These are phyloP conservation scores for Periophthalmus modestus DNA, from an alignment of 2,113 vertebrate genomes.

Conservation along the genomic window DNA sequence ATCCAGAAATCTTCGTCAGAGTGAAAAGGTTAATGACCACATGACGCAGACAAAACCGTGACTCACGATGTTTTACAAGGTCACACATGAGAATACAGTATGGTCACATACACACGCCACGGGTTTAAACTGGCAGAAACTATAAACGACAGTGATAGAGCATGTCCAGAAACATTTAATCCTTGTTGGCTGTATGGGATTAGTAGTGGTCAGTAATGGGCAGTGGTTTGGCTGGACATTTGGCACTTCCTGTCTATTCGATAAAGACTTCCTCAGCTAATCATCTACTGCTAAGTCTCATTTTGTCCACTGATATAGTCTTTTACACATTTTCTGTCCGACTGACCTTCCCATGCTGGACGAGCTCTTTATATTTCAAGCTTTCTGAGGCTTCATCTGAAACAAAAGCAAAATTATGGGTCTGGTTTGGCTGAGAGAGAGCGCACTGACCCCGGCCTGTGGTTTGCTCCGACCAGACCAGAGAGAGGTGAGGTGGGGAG, in stretches of 20 bases:
- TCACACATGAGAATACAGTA: constrained; percentile 20
- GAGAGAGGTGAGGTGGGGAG: constrained; percentile 77
- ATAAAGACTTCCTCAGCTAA: constrained; percentile 67
- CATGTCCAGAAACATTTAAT: constrained; percentile 50
- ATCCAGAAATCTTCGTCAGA: background rate
- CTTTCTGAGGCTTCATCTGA: constrained; percentile 78
- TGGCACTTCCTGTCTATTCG: constrained; percentile 67
- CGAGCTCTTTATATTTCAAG: constrained; percentile 77
- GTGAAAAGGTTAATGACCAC: constrained; percentile 22
- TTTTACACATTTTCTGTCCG: constrained; percentile 10
- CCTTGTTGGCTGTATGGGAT: constrained; percentile 64
- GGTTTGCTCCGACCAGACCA: constrained; percentile 74
- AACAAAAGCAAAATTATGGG: constrained; percentile 85
- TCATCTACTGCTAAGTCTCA: constrained; percentile 46
- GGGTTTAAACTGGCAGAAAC: constrained; percentile 10
- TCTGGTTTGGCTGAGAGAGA: constrained; percentile 78
- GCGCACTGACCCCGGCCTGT: constrained; percentile 78
- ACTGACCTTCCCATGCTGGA: constrained; percentile 73
- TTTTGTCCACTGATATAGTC: constrained; percentile 18
- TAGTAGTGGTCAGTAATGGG: constrained; percentile 72
- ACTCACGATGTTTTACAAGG: constrained; percentile 43
- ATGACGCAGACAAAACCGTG: constrained; percentile 23
- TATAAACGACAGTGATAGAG: constrained; percentile 51
- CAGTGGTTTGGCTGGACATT: constrained; percentile 63
- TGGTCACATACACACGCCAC: background rate